Evolutionary conservation across 2,797 vertebrate genomes (phyloP).

Genomic region (Enteromius mattozi): DNA sequence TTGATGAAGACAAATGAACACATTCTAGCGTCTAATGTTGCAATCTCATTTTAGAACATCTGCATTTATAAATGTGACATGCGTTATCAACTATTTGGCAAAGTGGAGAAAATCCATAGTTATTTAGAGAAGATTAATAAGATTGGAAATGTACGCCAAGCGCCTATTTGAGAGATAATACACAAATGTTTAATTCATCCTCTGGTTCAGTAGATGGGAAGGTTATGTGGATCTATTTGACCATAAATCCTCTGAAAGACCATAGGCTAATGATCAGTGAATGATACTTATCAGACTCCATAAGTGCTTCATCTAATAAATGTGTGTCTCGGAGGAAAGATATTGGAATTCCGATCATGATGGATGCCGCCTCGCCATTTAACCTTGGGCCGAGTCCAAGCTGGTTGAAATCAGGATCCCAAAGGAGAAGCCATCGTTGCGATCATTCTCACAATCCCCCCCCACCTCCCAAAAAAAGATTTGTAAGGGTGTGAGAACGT

Average conservation of each 20-base stretch:
- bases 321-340: slow-evolving; percentile 73
- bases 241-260: slow-evolving; percentile 75
- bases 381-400: slow-evolving; percentile 81
- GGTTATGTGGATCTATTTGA: slow-evolving; percentile 74
- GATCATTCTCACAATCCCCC: slow-evolving; percentile 19
- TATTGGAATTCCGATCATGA: slow-evolving; percentile 75
- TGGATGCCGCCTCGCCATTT: slow-evolving; percentile 82
- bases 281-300: slow-evolving; percentile 79
- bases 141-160: slow-evolving; percentile 65
- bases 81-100: slow-evolving; percentile 77
- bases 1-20: slow-evolving; percentile 71
- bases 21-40: slow-evolving; percentile 73
- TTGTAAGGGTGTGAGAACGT: slow-evolving; percentile 35
- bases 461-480: neutral
- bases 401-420: slow-evolving; percentile 43
- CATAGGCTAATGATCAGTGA: slow-evolving; percentile 77
- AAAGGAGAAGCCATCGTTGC: slow-evolving; percentile 19
- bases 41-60: slow-evolving; percentile 74
- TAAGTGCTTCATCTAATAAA: slow-evolving; percentile 83
- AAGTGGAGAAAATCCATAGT: slow-evolving; percentile 74
- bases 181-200: slow-evolving; percentile 70
- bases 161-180: slow-evolving; percentile 67
- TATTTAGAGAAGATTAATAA: slow-evolving; percentile 71
- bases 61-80: slow-evolving; percentile 70
- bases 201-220: slow-evolving; percentile 69